These are phyloP conservation scores for Lysandra bellargus DNA, from an alignment of 2,888 invertebrate genomes.

Conservation along the genomic window DNA sequence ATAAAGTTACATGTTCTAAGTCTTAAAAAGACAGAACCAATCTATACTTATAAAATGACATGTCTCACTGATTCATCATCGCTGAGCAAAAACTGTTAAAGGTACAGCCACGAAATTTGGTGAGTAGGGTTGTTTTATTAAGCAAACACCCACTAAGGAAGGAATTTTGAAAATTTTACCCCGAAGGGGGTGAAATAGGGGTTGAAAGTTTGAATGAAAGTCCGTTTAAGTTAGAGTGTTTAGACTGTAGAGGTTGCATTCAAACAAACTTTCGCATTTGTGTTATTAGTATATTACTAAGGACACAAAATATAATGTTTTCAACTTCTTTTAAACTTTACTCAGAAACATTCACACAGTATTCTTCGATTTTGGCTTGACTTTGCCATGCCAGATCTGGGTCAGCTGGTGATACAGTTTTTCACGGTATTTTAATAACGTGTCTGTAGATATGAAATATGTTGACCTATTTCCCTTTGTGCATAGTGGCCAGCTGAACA, in stretches of 20 bases:
- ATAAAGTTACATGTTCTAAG: too few relatives aligned
- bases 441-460: slow-evolving; percentile 41
- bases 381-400: slow-evolving; percentile 22
- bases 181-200: too few relatives aligned
- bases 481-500: slow-evolving; percentile 42
- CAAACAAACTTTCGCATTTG: neutral
- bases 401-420: slow-evolving; percentile 30
- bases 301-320: neutral
- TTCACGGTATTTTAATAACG: slow-evolving; percentile 36
- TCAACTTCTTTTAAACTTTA: neutral
- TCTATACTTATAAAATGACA: too few relatives aligned
- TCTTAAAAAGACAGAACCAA: too few relatives aligned
- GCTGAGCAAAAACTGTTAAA: too few relatives aligned
- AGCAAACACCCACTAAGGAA: too few relatives aligned
- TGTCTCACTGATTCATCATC: too few relatives aligned
- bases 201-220: too few relatives aligned
- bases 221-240: too few relatives aligned
- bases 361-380: neutral
- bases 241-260: neutral
- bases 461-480: slow-evolving; percentile 42
- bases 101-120: too few relatives aligned
- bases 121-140: too few relatives aligned
- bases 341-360: neutral
- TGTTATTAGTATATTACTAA: neutral
- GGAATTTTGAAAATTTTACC: too few relatives aligned